phyloP scores from a whole-genome alignment of 2,888 invertebrate species.

The Folsomia manolachei region DNA sequence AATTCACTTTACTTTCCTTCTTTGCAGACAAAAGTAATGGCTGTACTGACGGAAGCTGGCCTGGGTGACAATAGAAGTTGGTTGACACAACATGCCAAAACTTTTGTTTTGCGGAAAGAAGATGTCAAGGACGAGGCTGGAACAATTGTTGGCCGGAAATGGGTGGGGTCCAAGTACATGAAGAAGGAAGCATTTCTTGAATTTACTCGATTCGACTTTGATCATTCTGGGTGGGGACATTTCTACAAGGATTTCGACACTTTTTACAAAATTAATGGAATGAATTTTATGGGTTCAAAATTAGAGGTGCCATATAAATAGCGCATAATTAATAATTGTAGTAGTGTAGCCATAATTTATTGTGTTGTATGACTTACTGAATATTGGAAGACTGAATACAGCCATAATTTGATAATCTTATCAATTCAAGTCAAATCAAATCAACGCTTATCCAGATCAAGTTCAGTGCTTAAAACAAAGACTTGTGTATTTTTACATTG shows the following conservation, averaged over 20 bases:
- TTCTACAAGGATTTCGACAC: neutral
- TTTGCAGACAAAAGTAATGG: neutral
- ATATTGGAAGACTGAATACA: no score
- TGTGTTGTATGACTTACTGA: no score
- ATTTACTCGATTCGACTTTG: neutral
- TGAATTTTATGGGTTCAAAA: no score
- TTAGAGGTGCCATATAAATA: no score
- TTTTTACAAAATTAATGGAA: slow-evolving; percentile 1
- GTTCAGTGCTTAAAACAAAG: no score
- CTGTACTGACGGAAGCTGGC: neutral
- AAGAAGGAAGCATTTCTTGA: neutral
- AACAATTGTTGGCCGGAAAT: neutral
- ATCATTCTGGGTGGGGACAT: neutral
- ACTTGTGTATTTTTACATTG: no score
- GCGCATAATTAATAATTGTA: no score
- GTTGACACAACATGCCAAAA: neutral
- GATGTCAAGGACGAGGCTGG: neutral
- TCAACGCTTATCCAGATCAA: no score
- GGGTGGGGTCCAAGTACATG: neutral
- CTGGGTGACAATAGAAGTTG: neutral
- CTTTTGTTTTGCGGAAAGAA: neutral
- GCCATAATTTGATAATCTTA: no score
- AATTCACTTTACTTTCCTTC: neutral
- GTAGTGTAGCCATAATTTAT: no score
- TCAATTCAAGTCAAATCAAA: no score